Percentiles rank a stretch among this genome's conserved stretches.
phyloP scores from a whole-genome alignment of 2,797 vertebrate species.

The Paedocypris micromegethes region DNA sequence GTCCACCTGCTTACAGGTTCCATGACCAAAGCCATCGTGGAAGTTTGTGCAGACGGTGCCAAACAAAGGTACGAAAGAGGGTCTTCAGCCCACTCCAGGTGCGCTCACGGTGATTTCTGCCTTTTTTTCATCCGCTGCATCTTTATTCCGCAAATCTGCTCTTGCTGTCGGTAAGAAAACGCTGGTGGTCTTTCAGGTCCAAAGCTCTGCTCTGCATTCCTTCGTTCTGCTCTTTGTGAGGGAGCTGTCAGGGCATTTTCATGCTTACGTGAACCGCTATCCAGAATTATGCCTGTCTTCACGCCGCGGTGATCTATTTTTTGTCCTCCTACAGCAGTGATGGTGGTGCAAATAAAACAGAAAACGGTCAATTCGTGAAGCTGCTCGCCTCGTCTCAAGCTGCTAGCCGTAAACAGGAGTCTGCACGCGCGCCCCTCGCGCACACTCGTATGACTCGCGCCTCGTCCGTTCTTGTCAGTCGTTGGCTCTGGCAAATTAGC shows the following conservation, averaged over 20 bases:
- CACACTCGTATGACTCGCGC: conserved; percentile 39
- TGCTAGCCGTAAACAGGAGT: conserved; percentile 30
- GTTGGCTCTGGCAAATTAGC: conserved; percentile 31
- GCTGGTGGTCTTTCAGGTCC: conserved; percentile 53
- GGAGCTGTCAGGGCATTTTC: conserved; percentile 8
- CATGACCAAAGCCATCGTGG: conserved; percentile 90
- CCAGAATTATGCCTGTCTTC: conserved; percentile 10
- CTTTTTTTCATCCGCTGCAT: conserved; percentile 25
- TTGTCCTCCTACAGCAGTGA: neutral
- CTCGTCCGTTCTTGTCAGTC: conserved; percentile 26
- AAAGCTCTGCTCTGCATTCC: conserved; percentile 61
- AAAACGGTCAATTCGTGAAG: conserved; percentile 27
- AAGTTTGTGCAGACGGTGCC: conserved; percentile 66
- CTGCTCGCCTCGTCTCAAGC: conserved; percentile 17
- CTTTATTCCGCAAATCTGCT: conserved; percentile 16
- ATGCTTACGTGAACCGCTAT: conserved; percentile 8
- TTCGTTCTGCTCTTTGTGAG: conserved; percentile 42
- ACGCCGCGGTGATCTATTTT: neutral
- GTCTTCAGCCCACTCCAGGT: conserved; percentile 39
- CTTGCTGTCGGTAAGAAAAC: conserved; percentile 49
- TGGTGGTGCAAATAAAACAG: neutral
- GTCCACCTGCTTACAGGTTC: conserved; percentile 98
- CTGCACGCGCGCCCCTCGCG: conserved; percentile 31
- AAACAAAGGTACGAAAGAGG: conserved; percentile 59
- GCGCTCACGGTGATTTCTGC: conserved; percentile 23